Evolutionary conservation across 2,888 invertebrate species (phyloP).

Genomic region (Chesias legatella): DNA sequence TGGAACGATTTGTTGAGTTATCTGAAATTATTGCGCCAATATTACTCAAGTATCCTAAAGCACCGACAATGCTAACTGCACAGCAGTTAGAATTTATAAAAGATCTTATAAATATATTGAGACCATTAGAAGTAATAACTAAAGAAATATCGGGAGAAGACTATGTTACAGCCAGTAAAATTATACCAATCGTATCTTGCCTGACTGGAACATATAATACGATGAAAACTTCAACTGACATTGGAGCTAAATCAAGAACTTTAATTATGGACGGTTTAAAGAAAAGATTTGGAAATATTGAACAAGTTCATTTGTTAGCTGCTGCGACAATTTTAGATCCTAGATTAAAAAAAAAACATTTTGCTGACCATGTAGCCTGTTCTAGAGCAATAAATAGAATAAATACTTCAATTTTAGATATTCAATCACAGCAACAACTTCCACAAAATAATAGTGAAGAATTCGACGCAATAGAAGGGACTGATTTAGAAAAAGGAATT

Average conservation of each 20-base stretch:
- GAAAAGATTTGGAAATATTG: conserved; percentile 26
- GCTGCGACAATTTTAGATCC: conserved; percentile 27
- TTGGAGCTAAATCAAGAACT: too few species aligned
- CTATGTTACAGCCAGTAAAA: conserved; percentile 25
- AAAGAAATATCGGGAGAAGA: conserved; percentile 24
- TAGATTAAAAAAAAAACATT: conserved; percentile 26
- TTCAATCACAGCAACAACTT: too few species aligned
- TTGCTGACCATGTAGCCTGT: conserved; percentile 19
- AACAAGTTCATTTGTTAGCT: conserved; percentile 30
- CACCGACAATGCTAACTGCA: conserved; percentile 25
- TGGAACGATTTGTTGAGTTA: conserved; percentile 29
- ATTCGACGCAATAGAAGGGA: conserved; percentile 2
- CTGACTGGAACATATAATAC: conserved; percentile 16
- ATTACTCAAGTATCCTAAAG: conserved; percentile 27
- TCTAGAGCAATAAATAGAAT: too few species aligned
- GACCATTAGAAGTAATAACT: conserved; percentile 25
- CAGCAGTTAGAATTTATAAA: conserved; percentile 21
- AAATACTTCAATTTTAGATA: neutral
- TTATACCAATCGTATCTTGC: conserved; percentile 23
- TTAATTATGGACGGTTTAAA: conserved; percentile 17
- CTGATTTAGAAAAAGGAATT: conserved; percentile 3
- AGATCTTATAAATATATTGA: conserved; percentile 23
- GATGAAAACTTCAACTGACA: too few species aligned
- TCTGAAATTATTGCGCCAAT: conserved; percentile 25
- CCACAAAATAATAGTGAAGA: conserved; percentile 9